Evolutionary conservation across 2,113 vertebrate genomes (phyloP), one percentile per base, ranked within the genome.

Genomic region (Ia io): DNA sequence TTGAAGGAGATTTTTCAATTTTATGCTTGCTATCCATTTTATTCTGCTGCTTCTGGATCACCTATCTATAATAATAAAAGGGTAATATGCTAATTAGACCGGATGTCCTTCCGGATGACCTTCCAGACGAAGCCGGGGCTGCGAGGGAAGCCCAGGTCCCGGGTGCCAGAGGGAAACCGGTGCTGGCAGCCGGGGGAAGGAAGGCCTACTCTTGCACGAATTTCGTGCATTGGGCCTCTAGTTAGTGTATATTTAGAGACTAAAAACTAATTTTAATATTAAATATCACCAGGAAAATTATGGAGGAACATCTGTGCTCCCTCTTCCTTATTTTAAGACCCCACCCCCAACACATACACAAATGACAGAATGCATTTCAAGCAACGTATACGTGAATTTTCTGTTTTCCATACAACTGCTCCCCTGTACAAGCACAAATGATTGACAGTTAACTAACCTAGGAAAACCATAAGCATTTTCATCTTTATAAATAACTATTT

Each of bases 401-500:
- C 37, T 76, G 22, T 79, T 78, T 82, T 30, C 35, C 12, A 70
- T 12, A 63, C 13, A 85, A 70, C n/a, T 18, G 5, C 77, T 32
- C 13, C 44, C 63, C 23, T 85, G 49, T 3, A n/a, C 12, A 44
- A 91, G 17, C 35, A 82, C 61, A 94, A 35, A 76, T 73, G 59
- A 91, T 17, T 2, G 9, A 53, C 71, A 88, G 49, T 65, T 77
- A 87, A 76, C 40, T 35, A 63, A 84, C 32, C 37, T 74, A 84
- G 14, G 25, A 90, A 80, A 91, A 85, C 35, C 22, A 42, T 18
- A 28, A 71, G n/a, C 42, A 84, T 44, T 92, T 95, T 90, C 51
- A 53, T 73, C 71, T 96, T 96, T 13, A 73, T 30, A 94, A 83
- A 92, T 71, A 91, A 89, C 14, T 5, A 32, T 80, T 95, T 94